Evolutionary conservation across 2,797 vertebrate species (phyloP).

Genomic region (Manis javanica): DNA sequence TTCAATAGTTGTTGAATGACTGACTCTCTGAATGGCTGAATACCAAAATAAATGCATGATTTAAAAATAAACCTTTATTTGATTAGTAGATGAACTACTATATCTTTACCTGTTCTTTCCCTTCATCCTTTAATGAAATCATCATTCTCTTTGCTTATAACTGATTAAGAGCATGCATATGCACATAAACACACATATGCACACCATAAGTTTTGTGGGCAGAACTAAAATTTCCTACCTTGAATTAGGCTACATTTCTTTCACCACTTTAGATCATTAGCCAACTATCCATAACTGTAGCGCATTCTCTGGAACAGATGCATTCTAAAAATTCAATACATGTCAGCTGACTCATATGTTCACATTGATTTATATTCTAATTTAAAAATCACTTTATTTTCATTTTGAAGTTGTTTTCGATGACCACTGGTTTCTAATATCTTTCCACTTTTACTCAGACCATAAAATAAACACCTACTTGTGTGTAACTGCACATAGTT

Average conservation of each 20-base stretch:
- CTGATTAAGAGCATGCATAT: background rate
- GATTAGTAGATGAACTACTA: background rate
- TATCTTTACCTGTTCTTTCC: background rate
- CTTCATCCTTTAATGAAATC: background rate
- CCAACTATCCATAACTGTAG: slow-evolving; percentile 40
- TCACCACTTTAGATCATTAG: slow-evolving; percentile 31
- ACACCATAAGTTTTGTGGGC: background rate
- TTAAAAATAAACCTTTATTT: slow-evolving; percentile 16
- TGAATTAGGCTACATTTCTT: slow-evolving; percentile 24
- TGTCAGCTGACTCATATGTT: slow-evolving; percentile 33
- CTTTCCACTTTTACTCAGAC: background rate
- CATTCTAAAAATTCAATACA: slow-evolving; percentile 44
- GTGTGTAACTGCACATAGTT: background rate
- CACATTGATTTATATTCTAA: slow-evolving; percentile 33
- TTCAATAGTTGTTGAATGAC: background rate
- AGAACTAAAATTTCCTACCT: slow-evolving; percentile 27
- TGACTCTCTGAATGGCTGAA: background rate
- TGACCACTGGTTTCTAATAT: slow-evolving; percentile 7
- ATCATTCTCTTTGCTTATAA: background rate
- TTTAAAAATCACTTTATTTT: slow-evolving; percentile 41
- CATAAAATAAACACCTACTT: background rate
- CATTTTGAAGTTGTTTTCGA: background rate
- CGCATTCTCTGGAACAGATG: slow-evolving; percentile 8
- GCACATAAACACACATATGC: background rate
- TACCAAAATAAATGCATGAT: background rate